Percentiles rank a stretch among this genome's conserved stretches.
Conservation (phyloP, 2,797 vertebrate species). For the Xiphorhynchus erythropygius region DNA sequence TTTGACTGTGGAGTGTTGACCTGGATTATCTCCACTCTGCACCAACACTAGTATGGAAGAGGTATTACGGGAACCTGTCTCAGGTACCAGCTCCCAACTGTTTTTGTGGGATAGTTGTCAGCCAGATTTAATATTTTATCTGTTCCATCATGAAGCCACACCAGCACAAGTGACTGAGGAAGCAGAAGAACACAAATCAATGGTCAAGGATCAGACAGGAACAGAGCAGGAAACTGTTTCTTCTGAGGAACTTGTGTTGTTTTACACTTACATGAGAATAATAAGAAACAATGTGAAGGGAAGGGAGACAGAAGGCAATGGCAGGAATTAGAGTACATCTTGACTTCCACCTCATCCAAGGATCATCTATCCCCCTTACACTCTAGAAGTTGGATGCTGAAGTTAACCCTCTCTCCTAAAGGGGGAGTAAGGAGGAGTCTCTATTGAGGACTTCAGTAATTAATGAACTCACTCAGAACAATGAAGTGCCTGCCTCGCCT, state of each 20-base stretch:
- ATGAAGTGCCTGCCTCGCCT: neutral
- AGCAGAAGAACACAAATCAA: neutral
- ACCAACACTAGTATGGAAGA: neutral
- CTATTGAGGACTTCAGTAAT: neutral
- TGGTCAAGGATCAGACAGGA: neutral
- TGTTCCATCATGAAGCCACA: neutral
- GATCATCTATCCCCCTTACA: neutral
- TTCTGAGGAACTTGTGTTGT: neutral
- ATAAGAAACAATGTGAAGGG: neutral
- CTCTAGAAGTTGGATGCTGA: neutral
- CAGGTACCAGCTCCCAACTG: neutral
- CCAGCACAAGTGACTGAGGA: neutral
- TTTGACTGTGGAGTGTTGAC: neutral
- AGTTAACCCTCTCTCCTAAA: neutral
- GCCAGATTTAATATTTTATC: neutral
- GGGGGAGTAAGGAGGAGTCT: neutral
- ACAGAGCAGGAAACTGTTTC: neutral
- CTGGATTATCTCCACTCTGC: neutral
- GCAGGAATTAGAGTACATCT: neutral
- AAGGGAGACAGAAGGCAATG: neutral
- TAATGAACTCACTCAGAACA: neutral
- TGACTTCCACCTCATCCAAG: neutral
- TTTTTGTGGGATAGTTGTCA: neutral
- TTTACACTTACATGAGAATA: neutral
- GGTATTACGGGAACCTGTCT: neutral